Evolutionary conservation across 2,888 invertebrate species (phyloP).

Genomic region (Xylota segnis): DNA sequence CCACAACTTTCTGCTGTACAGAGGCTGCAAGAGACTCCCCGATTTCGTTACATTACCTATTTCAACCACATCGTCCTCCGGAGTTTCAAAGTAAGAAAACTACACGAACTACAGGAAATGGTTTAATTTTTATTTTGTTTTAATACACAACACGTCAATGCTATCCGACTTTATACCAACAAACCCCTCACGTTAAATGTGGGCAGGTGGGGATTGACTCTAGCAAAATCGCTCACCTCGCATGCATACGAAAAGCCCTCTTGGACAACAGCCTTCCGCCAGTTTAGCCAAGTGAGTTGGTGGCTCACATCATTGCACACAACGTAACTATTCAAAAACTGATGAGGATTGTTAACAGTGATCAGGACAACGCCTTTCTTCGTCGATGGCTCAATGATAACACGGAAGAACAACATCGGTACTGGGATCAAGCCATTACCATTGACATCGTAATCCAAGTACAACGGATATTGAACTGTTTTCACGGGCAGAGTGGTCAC

Average conservation of each 20-base stretch:
- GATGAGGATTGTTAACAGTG: conserved; percentile 83
- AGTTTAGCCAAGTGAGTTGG: conserved; percentile 85
- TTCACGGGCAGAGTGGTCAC: conserved; percentile 85
- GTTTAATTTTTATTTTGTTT: not conserved
- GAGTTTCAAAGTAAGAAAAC: too few relatives aligned
- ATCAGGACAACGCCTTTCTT: conserved; percentile 86
- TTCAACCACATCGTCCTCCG: too few relatives aligned
- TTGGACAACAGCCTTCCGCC: conserved; percentile 79
- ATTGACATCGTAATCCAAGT: conserved; percentile 81
- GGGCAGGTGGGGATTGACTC: conserved; percentile 79
- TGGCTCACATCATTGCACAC: conserved; percentile 84
- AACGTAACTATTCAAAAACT: conserved; percentile 80
- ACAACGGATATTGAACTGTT: conserved; percentile 82
- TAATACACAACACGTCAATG: not conserved
- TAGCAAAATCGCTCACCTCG: conserved; percentile 80
- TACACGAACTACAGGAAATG: too few relatives aligned
- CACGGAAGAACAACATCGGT: conserved; percentile 86
- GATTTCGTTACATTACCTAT: too few relatives aligned
- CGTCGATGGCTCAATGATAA: conserved; percentile 85
- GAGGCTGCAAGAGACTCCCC: too few relatives aligned
- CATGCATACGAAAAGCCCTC: conserved; percentile 82
- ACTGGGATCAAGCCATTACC: conserved; percentile 85
- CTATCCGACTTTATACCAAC: conserved; percentile 36
- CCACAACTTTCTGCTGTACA: too few relatives aligned
- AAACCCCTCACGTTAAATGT: conserved; percentile 57